phyloP scores from a whole-genome alignment of 2,113 vertebrate genomes.

The Edolisoma coerulescens region DNA sequence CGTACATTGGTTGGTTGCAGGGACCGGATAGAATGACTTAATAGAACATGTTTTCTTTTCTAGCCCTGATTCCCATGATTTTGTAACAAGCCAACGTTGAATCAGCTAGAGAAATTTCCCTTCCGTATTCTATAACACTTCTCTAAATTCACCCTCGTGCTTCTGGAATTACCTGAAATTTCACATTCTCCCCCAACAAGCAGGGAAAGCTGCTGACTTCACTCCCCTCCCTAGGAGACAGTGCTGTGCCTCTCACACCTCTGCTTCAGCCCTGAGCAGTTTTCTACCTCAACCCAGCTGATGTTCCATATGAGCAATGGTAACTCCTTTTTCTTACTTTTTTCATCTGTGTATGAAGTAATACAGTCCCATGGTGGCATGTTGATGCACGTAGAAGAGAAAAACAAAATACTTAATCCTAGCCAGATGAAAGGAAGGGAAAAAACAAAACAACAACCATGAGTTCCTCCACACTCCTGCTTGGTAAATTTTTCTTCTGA shows the following conservation, averaged over 20 bases:
- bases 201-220: background rate
- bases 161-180: background rate
- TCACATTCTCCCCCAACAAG: background rate
- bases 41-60: slow-evolving; percentile 24
- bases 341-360: slow-evolving; percentile 14
- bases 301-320: background rate
- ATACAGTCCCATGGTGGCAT: background rate
- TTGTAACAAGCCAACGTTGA: slow-evolving; percentile 3
- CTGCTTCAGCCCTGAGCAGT: background rate
- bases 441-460: background rate
- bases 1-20: background rate
- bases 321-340: background rate
- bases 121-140: background rate
- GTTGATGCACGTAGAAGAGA: slow-evolving; percentile 27
- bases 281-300: background rate
- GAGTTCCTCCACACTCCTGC: background rate
- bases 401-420: slow-evolving; percentile 45
- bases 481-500: slow-evolving; percentile 11
- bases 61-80: slow-evolving; percentile 6
- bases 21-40: slow-evolving; percentile 21
- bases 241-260: background rate
- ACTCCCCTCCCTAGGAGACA: background rate
- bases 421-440: slow-evolving; percentile 44
- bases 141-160: background rate
- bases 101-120: background rate